Conservation (phyloP, 2,797 vertebrate species). For the Anniella stebbinsi region DNA sequence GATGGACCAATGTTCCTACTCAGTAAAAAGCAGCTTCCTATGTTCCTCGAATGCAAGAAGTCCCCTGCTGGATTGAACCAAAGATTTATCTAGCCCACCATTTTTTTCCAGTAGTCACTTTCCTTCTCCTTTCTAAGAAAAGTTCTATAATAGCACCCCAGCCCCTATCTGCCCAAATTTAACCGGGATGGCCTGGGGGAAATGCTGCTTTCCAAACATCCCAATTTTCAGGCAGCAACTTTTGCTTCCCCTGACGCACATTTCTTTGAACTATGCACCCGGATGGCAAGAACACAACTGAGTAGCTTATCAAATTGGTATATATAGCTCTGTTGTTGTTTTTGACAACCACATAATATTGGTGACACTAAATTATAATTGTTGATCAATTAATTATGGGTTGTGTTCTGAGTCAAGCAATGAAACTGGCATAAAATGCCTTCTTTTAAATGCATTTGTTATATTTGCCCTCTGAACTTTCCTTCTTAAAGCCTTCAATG, state of each 20-base stretch:
- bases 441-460: neutral
- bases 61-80: neutral
- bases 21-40: too few relatives aligned
- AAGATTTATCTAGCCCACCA: neutral
- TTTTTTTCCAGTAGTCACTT: neutral
- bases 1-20: too few relatives aligned
- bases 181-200: neutral
- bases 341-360: neutral
- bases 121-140: neutral
- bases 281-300: neutral
- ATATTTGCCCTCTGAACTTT: neutral
- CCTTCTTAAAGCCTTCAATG: neutral
- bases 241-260: neutral
- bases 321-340: neutral
- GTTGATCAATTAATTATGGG: neutral
- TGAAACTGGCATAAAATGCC: neutral
- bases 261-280: neutral
- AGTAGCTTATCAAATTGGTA: neutral
- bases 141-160: neutral
- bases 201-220: neutral
- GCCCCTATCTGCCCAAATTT: neutral
- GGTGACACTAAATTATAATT: neutral
- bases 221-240: too few relatives aligned
- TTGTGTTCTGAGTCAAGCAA: neutral
- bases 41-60: neutral